phyloP scores from a whole-genome alignment of 2,797 vertebrate species.

The Lycodopsis pacificus region DNA sequence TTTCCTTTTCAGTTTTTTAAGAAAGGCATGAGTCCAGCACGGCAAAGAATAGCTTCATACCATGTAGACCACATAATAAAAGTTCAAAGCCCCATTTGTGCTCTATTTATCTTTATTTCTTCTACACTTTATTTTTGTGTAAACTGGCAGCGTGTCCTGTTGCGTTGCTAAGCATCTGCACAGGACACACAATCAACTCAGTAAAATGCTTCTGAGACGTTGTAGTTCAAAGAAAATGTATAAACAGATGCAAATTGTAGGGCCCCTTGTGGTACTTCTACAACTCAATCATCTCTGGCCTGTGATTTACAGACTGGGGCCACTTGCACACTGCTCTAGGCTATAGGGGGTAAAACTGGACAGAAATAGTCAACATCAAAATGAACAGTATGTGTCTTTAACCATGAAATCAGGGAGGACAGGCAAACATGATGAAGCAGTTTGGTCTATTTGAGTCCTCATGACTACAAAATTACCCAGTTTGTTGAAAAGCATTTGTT shows the following conservation, averaged over 20 bases:
- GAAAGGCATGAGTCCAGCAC: not conserved
- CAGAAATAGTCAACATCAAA: not conserved
- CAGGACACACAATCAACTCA: constrained; percentile 10
- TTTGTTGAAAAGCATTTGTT: not conserved
- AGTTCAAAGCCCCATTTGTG: not conserved
- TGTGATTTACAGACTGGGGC: not conserved
- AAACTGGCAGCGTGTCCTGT: not conserved
- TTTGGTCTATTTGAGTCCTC: constrained; percentile 74
- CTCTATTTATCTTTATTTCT: not conserved
- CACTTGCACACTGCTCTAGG: not conserved
- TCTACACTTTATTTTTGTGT: not conserved
- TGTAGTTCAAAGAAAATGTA: not conserved
- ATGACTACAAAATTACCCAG: not conserved
- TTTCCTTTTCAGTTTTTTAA: not conserved
- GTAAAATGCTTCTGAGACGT: not conserved
- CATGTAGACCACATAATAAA: not conserved
- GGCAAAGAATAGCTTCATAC: not conserved
- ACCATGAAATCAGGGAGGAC: constrained; percentile 75
- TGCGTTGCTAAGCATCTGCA: not conserved
- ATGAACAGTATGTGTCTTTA: constrained; percentile 78
- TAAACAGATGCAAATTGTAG: not conserved
- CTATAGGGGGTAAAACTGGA: not conserved
- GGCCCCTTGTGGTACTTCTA: not conserved
- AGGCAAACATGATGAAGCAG: constrained; percentile 82
- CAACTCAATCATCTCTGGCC: not conserved